Conservation (phyloP, 2,797 vertebrate genomes). For the Mormyrus hasselquistii region DNA sequence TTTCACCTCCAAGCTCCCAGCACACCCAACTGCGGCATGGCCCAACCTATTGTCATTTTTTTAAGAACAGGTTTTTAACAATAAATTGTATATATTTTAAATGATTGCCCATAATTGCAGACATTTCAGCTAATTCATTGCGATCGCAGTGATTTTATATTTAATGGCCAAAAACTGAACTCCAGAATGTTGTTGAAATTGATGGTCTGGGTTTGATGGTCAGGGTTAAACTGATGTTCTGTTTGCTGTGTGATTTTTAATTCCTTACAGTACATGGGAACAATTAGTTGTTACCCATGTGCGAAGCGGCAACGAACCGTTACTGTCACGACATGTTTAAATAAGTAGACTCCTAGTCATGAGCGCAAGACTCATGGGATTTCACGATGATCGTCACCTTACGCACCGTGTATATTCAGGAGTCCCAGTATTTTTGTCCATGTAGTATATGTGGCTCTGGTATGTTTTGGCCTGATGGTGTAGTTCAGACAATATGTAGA, state of each 20-base stretch:
- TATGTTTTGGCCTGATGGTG: neutral
- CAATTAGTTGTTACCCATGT: neutral
- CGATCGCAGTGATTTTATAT: neutral
- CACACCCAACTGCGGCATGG: neutral
- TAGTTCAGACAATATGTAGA: neutral
- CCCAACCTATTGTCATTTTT: neutral
- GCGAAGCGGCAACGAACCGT: neutral
- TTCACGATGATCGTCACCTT: neutral
- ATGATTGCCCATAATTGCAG: neutral
- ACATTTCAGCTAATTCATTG: neutral
- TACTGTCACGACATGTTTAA: neutral
- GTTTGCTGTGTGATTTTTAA: neutral
- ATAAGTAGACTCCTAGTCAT: neutral
- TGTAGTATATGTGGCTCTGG: neutral
- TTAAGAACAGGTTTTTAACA: neutral
- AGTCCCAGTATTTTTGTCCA: neutral
- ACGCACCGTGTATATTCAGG: neutral
- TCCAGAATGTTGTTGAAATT: neutral
- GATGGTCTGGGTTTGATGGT: neutral
- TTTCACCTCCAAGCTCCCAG: neutral
- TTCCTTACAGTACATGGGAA: neutral
- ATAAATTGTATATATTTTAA: neutral
- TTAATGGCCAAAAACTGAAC: neutral
- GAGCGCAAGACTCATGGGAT: neutral
- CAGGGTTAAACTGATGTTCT: neutral